These are phyloP conservation scores for Matsumurasca onukii DNA, from an alignment of 1,140 invertebrate species.

Conservation along the genomic window DNA sequence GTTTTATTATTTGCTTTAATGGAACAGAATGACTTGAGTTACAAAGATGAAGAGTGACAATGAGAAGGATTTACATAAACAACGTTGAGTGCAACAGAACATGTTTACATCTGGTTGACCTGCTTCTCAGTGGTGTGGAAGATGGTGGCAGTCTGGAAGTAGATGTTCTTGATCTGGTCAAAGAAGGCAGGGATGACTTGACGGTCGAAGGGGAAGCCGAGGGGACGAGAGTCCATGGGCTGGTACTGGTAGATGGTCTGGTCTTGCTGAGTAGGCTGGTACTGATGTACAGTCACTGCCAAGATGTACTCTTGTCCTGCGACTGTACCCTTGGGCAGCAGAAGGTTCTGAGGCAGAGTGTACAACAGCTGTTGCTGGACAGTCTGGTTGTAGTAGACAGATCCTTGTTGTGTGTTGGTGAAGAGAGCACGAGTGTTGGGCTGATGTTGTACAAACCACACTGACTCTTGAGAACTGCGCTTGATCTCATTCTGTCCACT, in stretches of 20 bases:
- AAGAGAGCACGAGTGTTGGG: conserved; percentile 52
- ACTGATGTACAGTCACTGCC: conserved; percentile 55
- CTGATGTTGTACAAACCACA: conserved; percentile 10
- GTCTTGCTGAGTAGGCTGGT: conserved; percentile 41
- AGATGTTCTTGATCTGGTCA: conserved; percentile 49
- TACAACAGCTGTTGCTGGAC: conserved; percentile 42
- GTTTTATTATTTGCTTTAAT: no score
- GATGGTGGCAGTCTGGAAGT: conserved; percentile 33
- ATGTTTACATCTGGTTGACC: no score
- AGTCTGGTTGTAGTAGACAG: conserved; percentile 33
- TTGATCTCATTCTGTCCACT: conserved; percentile 28
- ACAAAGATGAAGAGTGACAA: no score
- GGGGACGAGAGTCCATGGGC: conserved; percentile 31
- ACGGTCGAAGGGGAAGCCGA: conserved; percentile 39
- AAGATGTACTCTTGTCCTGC: conserved; percentile 61
- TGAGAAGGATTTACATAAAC: no score
- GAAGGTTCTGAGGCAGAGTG: conserved; percentile 57
- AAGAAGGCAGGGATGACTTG: conserved; percentile 50
- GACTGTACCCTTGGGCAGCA: conserved; percentile 59
- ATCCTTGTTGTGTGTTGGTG: conserved; percentile 54
- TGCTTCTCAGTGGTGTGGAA: no score
- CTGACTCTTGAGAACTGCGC: conserved; percentile 23
- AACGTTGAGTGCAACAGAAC: no score
- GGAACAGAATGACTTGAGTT: no score
- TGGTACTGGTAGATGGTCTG: conserved; percentile 30